Conservation (phyloP, 2,113 vertebrate species). For the Leucosticte australis region DNA sequence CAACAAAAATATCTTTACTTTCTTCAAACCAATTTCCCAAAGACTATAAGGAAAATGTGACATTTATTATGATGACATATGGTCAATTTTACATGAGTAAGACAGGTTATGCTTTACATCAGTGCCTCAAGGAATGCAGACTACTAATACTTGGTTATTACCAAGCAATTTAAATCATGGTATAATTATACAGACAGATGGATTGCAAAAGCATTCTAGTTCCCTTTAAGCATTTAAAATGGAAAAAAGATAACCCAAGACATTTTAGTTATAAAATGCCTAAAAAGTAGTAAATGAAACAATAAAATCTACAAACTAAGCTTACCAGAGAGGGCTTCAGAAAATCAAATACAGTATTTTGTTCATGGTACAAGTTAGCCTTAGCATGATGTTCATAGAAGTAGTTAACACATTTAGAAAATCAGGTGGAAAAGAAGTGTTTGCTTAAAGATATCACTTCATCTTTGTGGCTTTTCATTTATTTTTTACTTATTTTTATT, state of each 20-base stretch:
- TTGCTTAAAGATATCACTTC: not conserved
- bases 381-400: not conserved
- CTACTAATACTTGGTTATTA: conserved; percentile 25
- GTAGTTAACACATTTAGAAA: not conserved
- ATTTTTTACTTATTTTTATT: not conserved
- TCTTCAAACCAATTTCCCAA: not conserved
- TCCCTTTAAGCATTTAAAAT: conserved; percentile 3
- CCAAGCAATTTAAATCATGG: conserved; percentile 40
- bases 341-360: not conserved
- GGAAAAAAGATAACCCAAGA: not conserved
- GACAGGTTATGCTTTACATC: conserved; percentile 11
- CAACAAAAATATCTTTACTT: not conserved
- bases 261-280: not conserved
- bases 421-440: not conserved
- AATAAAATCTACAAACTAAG: not conserved
- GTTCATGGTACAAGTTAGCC: not conserved
- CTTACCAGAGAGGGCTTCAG: not conserved
- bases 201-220: not conserved
- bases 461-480: not conserved
- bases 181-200: conserved; percentile 39
- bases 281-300: not conserved
- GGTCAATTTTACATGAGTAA: not conserved
- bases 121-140: not conserved
- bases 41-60: not conserved
- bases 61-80: conserved; percentile 15